Conservation (phyloP, 2,797 vertebrate genomes). For the Alosa sapidissima region DNA sequence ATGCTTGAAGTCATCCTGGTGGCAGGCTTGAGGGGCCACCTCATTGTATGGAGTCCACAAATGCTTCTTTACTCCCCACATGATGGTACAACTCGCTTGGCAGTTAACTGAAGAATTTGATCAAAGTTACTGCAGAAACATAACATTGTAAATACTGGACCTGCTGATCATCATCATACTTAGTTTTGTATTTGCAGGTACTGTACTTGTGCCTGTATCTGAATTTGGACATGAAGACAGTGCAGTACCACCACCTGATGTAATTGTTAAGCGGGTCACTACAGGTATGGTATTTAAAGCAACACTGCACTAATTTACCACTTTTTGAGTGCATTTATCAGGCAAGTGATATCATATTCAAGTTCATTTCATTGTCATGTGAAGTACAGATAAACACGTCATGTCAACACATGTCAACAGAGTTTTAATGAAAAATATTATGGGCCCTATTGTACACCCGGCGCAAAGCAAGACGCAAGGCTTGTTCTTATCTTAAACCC, state of each 20-base stretch:
- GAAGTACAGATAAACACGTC: too few relatives aligned
- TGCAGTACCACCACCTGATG: conserved; percentile 14
- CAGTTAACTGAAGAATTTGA: neutral
- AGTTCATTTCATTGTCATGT: too few relatives aligned
- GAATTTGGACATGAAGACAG: conserved; percentile 25
- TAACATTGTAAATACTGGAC: neutral
- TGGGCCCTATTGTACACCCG: too few relatives aligned
- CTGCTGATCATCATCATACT: neutral
- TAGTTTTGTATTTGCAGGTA: conserved; percentile 5
- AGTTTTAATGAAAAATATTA: too few relatives aligned
- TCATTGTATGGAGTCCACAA: conserved; percentile 36
- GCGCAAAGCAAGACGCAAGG: too few relatives aligned
- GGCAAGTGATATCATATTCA: too few relatives aligned
- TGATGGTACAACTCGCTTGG: conserved; percentile 18
- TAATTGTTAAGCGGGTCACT: neutral
- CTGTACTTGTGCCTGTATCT: conserved; percentile 5
- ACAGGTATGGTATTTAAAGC: neutral
- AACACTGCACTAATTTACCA: too few relatives aligned
- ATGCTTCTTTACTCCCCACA: conserved; percentile 43
- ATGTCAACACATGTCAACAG: too few relatives aligned
- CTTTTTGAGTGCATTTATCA: neutral
- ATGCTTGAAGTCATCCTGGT: conserved; percentile 16
- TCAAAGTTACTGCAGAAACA: neutral
- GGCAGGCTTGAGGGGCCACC: conserved; percentile 27
- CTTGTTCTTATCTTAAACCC: too few relatives aligned